Base-by-base conservation (phyloP, 2,888 invertebrate species). In the Hedya salicella region DNA sequence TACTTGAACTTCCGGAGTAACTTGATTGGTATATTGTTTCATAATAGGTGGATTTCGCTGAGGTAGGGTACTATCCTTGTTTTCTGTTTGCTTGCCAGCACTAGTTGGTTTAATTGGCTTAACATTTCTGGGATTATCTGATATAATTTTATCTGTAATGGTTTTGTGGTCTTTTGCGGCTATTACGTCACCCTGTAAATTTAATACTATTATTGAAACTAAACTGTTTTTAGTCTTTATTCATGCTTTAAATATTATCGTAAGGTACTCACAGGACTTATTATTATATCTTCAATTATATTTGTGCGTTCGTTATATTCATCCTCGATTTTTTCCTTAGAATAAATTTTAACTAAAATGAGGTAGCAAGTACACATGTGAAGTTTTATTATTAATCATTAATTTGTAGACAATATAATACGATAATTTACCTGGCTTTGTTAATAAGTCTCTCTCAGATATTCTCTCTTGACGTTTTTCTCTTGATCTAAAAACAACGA, bases 401-500 rank as follows among this genome's bases (percentile, higher is more conserved):
- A 25, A 6, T 4, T 25, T 6, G 5, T 25, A 25, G 25, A 25
- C 6, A 25, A 4, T 25, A 2, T 25, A 25, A 4, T 25, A 25
- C 25, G 25, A 4, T 4, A 21, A 14, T 16, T 52, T 21, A 76
- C 79, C 78, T 75, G 69, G 17, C 62, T 69, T 68, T 11, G n/a
- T 16, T 16, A 39, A 48, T 50, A 48, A 57, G 40, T 25, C 30
- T 44, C 53, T 69, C 48, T 67, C 73, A 6, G 59, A 60, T 73
- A 68, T 77, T 69, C 77, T 85, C 25, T 76, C 72, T 71, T 82
- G 79, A 8, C 90, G 79, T 68, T 85, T 90, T 73, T 90, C 89
- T 78, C 87, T 82, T 30, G 91, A 91, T 71, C 91, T 40, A 75
- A 78, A 73, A 70, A 32, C 32, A 46, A 32, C 8, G 3, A n/a